These are phyloP conservation scores for Saccostrea echinata DNA, from an alignment of 1,140 invertebrate genomes.

Conservation along the genomic window DNA sequence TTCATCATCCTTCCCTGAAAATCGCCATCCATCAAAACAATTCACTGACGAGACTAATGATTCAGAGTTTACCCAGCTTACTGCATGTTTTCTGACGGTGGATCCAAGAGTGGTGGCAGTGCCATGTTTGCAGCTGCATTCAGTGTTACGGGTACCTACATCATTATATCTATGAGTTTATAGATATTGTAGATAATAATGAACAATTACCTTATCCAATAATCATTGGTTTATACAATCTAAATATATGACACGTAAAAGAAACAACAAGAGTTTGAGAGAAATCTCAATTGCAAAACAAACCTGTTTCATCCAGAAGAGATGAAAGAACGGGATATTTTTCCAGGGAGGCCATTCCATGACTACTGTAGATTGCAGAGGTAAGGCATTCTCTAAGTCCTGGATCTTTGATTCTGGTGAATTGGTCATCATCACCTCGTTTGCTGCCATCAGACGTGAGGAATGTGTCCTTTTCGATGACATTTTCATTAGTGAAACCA, in stretches of 20 bases:
- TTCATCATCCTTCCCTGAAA: background rate
- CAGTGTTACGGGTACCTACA: too few species aligned
- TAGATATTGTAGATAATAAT: too few species aligned
- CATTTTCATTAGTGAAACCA: background rate
- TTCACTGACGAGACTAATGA: background rate
- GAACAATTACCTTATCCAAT: too few species aligned
- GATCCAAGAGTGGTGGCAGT: background rate
- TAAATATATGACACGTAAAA: too few species aligned
- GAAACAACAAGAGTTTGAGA: too few species aligned
- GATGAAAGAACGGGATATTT: conserved; percentile 17
- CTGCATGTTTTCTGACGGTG: background rate
- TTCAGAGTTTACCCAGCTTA: background rate
- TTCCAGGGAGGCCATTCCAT: background rate
- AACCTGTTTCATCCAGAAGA: conserved; percentile 17
- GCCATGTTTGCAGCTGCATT: too few species aligned
- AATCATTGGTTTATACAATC: too few species aligned
- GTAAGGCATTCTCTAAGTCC: background rate
- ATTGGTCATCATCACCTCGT: background rate
- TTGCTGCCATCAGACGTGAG: background rate
- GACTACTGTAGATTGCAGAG: background rate
- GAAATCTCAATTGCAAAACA: background rate
- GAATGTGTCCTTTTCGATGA: background rate
- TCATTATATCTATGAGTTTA: too few species aligned
- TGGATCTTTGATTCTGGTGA: background rate
- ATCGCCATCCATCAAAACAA: background rate